Percentiles rank a stretch among this genome's conserved stretches.
phyloP scores from a whole-genome alignment of 1,140 invertebrate species.

The Drosophila biarmipes region DNA sequence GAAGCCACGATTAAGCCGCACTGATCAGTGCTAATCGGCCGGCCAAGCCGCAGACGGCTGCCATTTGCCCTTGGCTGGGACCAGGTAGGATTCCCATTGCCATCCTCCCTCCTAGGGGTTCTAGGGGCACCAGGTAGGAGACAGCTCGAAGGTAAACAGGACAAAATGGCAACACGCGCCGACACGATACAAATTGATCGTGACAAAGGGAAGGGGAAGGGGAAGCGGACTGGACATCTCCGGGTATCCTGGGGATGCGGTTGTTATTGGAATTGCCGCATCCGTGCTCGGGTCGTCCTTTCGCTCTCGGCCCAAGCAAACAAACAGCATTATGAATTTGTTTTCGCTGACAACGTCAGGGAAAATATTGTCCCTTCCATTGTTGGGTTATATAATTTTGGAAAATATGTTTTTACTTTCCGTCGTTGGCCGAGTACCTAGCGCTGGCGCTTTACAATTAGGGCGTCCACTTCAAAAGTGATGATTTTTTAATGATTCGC shows the following conservation, averaged over 20 bases:
- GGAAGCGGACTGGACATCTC: slow-evolving; percentile 17
- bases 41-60: slow-evolving; percentile 43
- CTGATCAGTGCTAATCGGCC: slow-evolving; percentile 63
- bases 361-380: slow-evolving; percentile 49
- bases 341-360: slow-evolving; percentile 49
- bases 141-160: slow-evolving; percentile 54
- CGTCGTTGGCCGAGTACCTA: slow-evolving; percentile 26
- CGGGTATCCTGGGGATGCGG: slow-evolving; percentile 35
- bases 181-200: slow-evolving; percentile 73
- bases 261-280: slow-evolving; percentile 48
- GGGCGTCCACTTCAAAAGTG: slow-evolving; percentile 48
- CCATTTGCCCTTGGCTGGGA: slow-evolving; percentile 8
- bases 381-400: slow-evolving; percentile 69
- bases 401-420: slow-evolving; percentile 54
- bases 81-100: slow-evolving; percentile 41
- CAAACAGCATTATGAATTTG: slow-evolving; percentile 70
- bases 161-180: slow-evolving; percentile 75
- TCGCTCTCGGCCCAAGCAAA: slow-evolving; percentile 44
- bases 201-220: slow-evolving; percentile 40
- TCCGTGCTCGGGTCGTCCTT: slow-evolving; percentile 14
- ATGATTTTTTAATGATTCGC: slow-evolving; percentile 45
- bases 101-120: too few relatives aligned
- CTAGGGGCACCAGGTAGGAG: slow-evolving; percentile 47
- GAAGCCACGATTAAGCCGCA: slow-evolving; percentile 75
- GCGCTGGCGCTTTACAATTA: slow-evolving; percentile 74